Evolutionary conservation across 2,113 vertebrate genomes (phyloP).

Genomic region (Daphoenositta chrysoptera): DNA sequence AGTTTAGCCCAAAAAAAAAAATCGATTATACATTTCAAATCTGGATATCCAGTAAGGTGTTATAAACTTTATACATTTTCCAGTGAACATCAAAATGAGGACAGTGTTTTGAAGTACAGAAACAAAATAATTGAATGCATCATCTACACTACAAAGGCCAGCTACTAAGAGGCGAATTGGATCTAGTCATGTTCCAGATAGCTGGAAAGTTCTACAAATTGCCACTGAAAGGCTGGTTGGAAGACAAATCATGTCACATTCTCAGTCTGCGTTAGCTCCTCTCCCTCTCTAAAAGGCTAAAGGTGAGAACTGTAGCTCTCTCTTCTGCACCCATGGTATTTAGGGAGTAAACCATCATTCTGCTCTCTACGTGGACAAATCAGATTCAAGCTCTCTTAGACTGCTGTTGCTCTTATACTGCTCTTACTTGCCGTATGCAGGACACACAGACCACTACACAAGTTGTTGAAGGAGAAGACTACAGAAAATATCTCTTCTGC

Average conservation of each 20-base stretch:
- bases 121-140: slow-evolving; percentile 10
- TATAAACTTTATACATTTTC: slow-evolving; percentile 47
- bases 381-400: neutral
- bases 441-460: neutral
- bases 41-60: neutral
- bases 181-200: neutral
- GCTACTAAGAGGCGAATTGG: neutral
- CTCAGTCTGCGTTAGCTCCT: neutral
- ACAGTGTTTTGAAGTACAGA: slow-evolving; percentile 9
- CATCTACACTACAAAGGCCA: neutral
- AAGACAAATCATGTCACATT: neutral
- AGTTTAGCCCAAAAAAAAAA: neutral
- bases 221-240: slow-evolving; percentile 1
- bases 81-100: slow-evolving; percentile 47
- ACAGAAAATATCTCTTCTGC: neutral
- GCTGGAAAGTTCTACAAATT: neutral
- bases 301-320: neutral
- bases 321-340: neutral
- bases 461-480: neutral
- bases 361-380: neutral
- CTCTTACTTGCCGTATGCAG: neutral
- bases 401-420: neutral
- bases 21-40: neutral
- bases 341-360: neutral
- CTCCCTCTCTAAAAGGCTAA: neutral